Percentiles rank a stretch among this genome's conserved stretches.
Conservation (phyloP, 2,113 vertebrate genomes). For the Mungos mungo region DNA sequence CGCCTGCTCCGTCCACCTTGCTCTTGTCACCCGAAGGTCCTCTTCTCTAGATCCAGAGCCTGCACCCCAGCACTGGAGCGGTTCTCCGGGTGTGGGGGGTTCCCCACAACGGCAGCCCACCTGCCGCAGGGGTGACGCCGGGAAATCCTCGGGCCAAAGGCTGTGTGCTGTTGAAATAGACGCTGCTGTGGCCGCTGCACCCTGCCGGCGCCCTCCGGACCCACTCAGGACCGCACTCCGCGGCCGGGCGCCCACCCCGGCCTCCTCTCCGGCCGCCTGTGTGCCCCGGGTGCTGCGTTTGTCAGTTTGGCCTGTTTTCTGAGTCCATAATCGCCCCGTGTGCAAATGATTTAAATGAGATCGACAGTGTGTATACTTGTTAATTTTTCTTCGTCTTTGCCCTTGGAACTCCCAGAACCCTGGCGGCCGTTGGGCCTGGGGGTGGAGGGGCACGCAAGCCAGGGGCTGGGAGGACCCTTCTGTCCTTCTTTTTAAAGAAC, state of each 20-base stretch:
- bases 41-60: background rate
- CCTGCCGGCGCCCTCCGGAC: background rate
- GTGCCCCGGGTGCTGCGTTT: background rate
- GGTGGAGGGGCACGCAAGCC: background rate
- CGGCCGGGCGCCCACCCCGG: background rate
- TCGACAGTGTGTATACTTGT: rapidly evolving
- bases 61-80: too few species aligned
- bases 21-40: rapidly evolving
- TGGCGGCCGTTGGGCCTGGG: background rate
- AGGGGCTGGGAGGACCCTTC: background rate
- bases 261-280: background rate
- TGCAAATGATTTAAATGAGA: background rate
- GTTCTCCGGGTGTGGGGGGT: too few species aligned
- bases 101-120: background rate
- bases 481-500: background rate
- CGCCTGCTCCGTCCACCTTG: rapidly evolving
- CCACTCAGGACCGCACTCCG: background rate
- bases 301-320: background rate
- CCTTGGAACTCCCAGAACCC: background rate
- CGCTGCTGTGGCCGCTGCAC: background rate
- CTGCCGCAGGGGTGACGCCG: background rate
- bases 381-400: background rate
- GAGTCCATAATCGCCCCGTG: background rate
- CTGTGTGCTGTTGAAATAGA: background rate
- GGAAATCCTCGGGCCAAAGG: background rate